Conservation (phyloP, 2,797 vertebrate species). For the Eremophila alpestris region DNA sequence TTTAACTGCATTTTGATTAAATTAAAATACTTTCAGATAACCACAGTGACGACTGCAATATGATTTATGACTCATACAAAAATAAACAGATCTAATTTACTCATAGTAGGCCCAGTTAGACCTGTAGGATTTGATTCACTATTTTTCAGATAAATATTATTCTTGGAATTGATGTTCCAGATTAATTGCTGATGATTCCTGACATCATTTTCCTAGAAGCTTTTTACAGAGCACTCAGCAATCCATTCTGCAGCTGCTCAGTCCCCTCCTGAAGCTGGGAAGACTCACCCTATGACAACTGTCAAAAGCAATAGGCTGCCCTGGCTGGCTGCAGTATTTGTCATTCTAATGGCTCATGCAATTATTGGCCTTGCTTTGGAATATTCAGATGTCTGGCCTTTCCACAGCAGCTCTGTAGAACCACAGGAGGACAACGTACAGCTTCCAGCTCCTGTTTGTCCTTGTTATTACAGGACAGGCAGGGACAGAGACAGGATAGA, state of each 20-base stretch:
- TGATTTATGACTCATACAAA: constrained; percentile 10
- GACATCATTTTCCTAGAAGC: neutral
- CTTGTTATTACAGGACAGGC: neutral
- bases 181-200: neutral
- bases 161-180: neutral
- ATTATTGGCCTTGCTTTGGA: neutral
- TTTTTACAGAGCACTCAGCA: neutral
- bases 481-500: neutral
- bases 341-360: neutral
- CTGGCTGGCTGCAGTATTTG: neutral
- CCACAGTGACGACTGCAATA: neutral
- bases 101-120: neutral
- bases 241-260: neutral
- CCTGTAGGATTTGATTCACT: neutral
- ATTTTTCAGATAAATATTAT: constrained; percentile 25
- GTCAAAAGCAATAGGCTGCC: neutral
- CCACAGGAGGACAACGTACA: neutral
- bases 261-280: neutral
- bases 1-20: constrained; percentile 38
- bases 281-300: neutral
- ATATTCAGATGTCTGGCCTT: neutral
- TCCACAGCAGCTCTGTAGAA: neutral
- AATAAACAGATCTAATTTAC: neutral
- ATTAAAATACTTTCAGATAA: constrained; percentile 37
- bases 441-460: neutral